Base-by-base conservation (phyloP, 2,113 vertebrate species). In the Euleptes europaea region DNA sequence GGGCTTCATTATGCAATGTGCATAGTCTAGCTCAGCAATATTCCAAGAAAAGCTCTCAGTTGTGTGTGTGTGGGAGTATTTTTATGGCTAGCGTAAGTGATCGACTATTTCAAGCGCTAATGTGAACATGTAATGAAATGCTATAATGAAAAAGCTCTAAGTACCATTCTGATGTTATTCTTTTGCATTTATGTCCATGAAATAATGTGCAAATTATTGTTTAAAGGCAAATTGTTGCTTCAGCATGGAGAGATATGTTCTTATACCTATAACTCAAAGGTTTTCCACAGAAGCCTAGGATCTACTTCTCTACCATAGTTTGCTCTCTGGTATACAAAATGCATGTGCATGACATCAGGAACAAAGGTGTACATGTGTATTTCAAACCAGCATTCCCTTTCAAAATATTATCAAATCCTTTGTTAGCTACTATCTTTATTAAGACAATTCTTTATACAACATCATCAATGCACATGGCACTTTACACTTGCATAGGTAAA, bases 181-280 rank as follows among this genome's bases (percentile, higher is more conserved):
- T 88, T 89, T 60, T 87, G 73, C 54, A 85, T 84, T n/a, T 54
- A 78, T 73, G 51, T 57, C 63, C 86, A 82, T 57, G 44, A 83
- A 90, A 83, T 73, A 88, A 67, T 87, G 54, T 74, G 91, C 76
- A 79, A 92, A 86, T 54, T 78, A 72, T 83, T 87, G 66, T 86
- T 89, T 74, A 91, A 93, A 92, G 67, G 92, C 26, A 78, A 78
- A 1, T 84, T 80, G 86, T 86, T 85, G 35, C 44, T 86, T 88
- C 90, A 90, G 73, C 88, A 92, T 91, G 80, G 87, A 94, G 54
- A 72, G 10, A 44, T 42, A 51, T 72, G 38, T 72, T n/a, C 40
- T 71, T 31, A 79, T n/a, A n/a, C 66, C n/a, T 35, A 40, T 94
- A 92, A 95, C 93, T 92, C 88, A 94, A 66, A 78, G 76, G 83